These are phyloP conservation scores for Oxyura jamaicensis DNA, from an alignment of 2,113 vertebrate genomes.

Conservation along the genomic window DNA sequence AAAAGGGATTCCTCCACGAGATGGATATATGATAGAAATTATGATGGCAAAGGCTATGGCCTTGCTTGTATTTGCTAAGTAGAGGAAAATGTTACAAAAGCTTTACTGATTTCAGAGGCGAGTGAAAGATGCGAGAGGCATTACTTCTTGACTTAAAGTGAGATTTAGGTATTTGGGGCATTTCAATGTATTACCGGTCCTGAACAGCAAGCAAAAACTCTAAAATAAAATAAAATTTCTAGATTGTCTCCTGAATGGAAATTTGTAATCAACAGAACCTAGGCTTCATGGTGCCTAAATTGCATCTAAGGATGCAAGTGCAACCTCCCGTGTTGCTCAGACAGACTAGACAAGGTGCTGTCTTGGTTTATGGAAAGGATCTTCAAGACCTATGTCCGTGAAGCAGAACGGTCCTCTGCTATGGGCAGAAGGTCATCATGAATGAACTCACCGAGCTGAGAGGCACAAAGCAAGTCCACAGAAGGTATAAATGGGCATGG, in stretches of 20 bases:
- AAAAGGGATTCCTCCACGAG: not conserved
- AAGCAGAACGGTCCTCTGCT: not conserved
- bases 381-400: accelerated
- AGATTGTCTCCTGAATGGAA: not conserved
- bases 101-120: not conserved
- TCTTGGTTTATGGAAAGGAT: not conserved
- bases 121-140: not conserved
- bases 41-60: not conserved
- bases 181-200: not conserved
- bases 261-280: not conserved
- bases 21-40: not conserved
- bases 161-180: not conserved
- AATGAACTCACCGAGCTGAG: not conserved
- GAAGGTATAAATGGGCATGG: not conserved
- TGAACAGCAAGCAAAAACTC: not conserved
- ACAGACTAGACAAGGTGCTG: not conserved
- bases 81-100: not conserved
- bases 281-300: not conserved
- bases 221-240: too few relatives aligned
- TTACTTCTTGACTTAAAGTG: not conserved
- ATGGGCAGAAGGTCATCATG: not conserved
- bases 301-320: not conserved
- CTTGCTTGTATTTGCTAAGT: not conserved
- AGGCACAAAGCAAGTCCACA: not conserved
- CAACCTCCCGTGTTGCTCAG: not conserved